Evolutionary conservation across 1,140 invertebrate genomes (phyloP).

Genomic region (Brachionus rotundiformis): DNA sequence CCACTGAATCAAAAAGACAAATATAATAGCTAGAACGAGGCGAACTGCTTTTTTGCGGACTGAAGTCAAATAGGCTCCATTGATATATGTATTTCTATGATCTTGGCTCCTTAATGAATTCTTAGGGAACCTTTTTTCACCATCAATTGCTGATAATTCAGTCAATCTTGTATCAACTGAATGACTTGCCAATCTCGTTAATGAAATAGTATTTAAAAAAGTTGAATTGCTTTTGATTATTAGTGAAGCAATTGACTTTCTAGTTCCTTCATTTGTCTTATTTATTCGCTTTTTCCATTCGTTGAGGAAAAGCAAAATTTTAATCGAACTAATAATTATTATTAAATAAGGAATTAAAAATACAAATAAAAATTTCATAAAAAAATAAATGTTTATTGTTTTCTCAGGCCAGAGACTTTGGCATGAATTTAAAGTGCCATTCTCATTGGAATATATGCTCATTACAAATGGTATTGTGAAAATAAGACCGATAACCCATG

Average conservation of each 20-base stretch:
- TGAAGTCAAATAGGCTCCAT: constrained; percentile 3
- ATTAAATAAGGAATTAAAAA: constrained; percentile 40
- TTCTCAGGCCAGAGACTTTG: constrained; percentile 24
- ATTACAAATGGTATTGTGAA: constrained; percentile 30
- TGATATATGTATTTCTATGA: neutral
- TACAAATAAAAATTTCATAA: constrained; percentile 13
- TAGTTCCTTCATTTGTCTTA: neutral
- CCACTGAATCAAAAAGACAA: constrained; percentile 43
- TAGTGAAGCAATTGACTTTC: constrained; percentile 5
- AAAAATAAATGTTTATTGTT: constrained; percentile 29
- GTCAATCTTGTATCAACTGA: neutral
- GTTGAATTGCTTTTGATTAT: neutral
- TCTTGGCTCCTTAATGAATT: neutral
- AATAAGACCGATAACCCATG: neutral
- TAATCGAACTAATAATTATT: constrained; percentile 13
- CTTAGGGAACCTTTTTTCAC: neutral
- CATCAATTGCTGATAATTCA: neutral
- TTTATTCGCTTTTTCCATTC: constrained; percentile 26
- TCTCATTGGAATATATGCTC: neutral
- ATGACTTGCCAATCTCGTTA: neutral
- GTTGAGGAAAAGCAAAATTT: constrained; percentile 28
- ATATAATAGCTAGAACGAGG: constrained; percentile 29
- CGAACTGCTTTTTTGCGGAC: constrained; percentile 31
- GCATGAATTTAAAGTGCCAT: neutral
- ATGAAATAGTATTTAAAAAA: constrained; percentile 8